A percentile compares a stretch with the other conserved stretches of the same genome.
These are phyloP conservation scores for Triplophysa siluroides DNA, from an alignment of 2,113 vertebrate genomes.

Conservation along the genomic window DNA sequence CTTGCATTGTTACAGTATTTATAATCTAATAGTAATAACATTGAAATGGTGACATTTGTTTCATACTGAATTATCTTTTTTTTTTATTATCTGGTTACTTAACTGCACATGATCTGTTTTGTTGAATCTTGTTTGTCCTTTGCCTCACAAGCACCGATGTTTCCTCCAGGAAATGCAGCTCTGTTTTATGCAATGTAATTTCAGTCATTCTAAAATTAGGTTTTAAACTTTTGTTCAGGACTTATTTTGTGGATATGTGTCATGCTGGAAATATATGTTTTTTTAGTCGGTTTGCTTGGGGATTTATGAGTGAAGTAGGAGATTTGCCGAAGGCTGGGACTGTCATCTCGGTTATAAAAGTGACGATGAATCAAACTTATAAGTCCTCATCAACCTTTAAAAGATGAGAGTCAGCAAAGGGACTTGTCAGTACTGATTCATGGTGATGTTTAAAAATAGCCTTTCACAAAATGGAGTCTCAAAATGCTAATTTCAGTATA, in stretches of 20 bases:
- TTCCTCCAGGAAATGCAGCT: neutral
- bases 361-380: constrained; percentile 5
- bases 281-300: neutral
- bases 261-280: neutral
- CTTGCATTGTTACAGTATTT: too few species aligned
- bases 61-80: too few species aligned
- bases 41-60: too few species aligned
- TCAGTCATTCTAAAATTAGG: too few species aligned
- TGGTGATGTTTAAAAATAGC: neutral
- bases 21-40: too few species aligned
- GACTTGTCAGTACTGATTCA: neutral
- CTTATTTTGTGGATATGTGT: neutral
- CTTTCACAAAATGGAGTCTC: too few species aligned
- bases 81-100: too few species aligned
- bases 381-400: neutral
- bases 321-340: neutral
- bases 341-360: neutral
- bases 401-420: neutral
- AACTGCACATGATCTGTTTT: too few species aligned
- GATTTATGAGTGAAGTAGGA: neutral
- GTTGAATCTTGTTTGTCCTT: too few species aligned
- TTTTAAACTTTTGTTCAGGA: too few species aligned
- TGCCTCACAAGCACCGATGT: neutral
- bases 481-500: too few species aligned
- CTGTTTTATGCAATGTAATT: too few species aligned